Percentiles rank a stretch among this genome's conserved stretches.
Evolutionary conservation across 2,888 invertebrate genomes (phyloP).

Genomic region (Trimorus sp.): DNA sequence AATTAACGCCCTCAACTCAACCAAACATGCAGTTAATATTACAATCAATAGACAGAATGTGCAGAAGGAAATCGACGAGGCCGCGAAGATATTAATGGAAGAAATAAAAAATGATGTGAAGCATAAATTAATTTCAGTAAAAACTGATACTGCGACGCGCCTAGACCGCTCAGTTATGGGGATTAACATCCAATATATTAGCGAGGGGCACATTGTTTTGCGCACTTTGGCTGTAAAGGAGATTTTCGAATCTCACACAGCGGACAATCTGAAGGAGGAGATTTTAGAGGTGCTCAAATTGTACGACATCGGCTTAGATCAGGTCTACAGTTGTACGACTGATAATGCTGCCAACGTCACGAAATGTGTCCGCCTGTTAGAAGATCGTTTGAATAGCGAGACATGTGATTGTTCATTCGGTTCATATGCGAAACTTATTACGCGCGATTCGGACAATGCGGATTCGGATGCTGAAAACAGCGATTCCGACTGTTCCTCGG

Average conservation of each 20-base stretch:
- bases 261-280: background rate
- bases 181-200: slow-evolving; percentile 2
- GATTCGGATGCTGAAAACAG: background rate
- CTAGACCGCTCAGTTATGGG: slow-evolving; percentile 6
- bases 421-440: background rate
- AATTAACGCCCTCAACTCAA: background rate
- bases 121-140: slow-evolving; percentile 3
- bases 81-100: background rate
- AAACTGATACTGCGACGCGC: slow-evolving; percentile 18
- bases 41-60: slow-evolving; percentile 5
- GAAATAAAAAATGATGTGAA: background rate
- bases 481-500: slow-evolving; percentile 3
- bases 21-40: background rate
- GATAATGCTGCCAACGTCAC: slow-evolving; percentile 6
- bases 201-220: background rate
- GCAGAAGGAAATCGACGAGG: background rate
- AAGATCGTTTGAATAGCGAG: background rate
- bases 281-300: background rate
- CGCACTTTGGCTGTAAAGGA: slow-evolving; percentile 14
- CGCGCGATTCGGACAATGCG: background rate
- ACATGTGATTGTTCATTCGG: background rate
- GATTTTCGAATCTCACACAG: slow-evolving; percentile 5
- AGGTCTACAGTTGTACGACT: slow-evolving; percentile 9
- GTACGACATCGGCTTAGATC: slow-evolving; percentile 1
- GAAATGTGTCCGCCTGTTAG: background rate